Percentiles rank a stretch among this genome's conserved stretches.
These are phyloP conservation scores for Chaenocephalus aceratus DNA, from an alignment of 2,113 vertebrate species.

Conservation along the genomic window DNA sequence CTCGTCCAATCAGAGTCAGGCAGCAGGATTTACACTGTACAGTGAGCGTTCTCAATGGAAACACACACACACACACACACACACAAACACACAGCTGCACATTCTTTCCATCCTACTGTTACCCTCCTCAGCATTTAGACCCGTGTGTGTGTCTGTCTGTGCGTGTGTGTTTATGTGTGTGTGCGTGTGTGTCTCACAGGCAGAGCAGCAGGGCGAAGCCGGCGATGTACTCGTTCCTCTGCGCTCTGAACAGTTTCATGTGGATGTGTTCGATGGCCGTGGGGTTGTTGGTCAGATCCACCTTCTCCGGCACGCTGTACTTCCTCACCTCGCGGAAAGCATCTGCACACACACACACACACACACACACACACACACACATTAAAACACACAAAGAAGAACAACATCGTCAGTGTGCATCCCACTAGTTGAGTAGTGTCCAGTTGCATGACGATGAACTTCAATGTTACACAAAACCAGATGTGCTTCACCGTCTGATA, in stretches of 20 bases:
- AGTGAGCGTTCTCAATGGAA: neutral
- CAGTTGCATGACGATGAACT: neutral
- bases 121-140: constrained; percentile 46
- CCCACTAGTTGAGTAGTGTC: neutral
- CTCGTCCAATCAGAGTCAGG: constrained; percentile 22
- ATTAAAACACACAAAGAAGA: neutral
- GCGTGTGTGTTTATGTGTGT: constrained; percentile 3
- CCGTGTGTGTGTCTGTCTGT: neutral
- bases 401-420: neutral
- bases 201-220: constrained; percentile 93
- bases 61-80: constrained; percentile 41
- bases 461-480: no score
- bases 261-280: constrained; percentile 92
- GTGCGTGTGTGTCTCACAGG: constrained; percentile 83
- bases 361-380: neutral
- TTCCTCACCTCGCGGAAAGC: constrained; percentile 90
- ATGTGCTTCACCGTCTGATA: no score
- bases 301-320: constrained; percentile 90
- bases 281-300: constrained; percentile 90
- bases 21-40: constrained; percentile 27
- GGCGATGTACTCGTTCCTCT: constrained; percentile 93
- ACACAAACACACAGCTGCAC: constrained; percentile 42
- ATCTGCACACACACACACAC: constrained; percentile 73
- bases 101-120: constrained; percentile 66
- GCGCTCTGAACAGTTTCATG: constrained; percentile 95